These are phyloP conservation scores for Ctenopoma multispine DNA, from an alignment of 2,797 vertebrate genomes.

Conservation along the genomic window DNA sequence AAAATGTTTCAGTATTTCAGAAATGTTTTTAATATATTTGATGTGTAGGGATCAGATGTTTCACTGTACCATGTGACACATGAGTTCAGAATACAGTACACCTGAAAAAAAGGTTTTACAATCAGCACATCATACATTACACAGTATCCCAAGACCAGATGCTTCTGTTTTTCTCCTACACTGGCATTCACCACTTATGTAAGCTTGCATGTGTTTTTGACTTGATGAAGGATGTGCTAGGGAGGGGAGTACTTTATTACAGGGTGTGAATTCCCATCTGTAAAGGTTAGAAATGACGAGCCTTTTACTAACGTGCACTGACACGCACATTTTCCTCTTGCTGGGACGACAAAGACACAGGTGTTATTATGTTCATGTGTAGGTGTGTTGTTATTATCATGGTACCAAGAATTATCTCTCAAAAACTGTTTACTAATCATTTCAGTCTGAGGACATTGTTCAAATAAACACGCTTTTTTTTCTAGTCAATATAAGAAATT, in stretches of 20 bases:
- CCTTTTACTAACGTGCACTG: conserved; percentile 20
- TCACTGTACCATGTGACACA: too few relatives aligned
- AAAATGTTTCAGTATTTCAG: too few relatives aligned
- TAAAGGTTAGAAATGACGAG: not conserved
- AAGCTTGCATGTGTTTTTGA: not conserved
- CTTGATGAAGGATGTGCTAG: not conserved
- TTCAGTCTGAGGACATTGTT: not conserved
- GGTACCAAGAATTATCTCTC: not conserved
- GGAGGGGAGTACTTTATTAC: conserved; percentile 1
- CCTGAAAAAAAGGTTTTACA: too few relatives aligned
- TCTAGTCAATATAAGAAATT: too few relatives aligned
- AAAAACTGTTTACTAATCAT: not conserved
- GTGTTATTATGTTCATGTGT: not conserved
- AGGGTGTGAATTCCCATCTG: conserved; percentile 25
- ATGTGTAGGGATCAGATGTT: too few relatives aligned
- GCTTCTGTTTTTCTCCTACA: not conserved
- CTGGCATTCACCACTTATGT: too few relatives aligned
- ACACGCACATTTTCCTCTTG: conserved; percentile 7
- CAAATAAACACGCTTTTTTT: not conserved
- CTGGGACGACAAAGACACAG: not conserved
- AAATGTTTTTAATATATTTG: too few relatives aligned
- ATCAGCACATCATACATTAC: too few relatives aligned
- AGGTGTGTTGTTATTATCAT: not conserved
- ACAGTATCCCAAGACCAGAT: too few relatives aligned
- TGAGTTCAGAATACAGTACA: too few relatives aligned